These are phyloP conservation scores for Caracal caracal DNA, from an alignment of 2,113 vertebrate species.

Conservation along the genomic window DNA sequence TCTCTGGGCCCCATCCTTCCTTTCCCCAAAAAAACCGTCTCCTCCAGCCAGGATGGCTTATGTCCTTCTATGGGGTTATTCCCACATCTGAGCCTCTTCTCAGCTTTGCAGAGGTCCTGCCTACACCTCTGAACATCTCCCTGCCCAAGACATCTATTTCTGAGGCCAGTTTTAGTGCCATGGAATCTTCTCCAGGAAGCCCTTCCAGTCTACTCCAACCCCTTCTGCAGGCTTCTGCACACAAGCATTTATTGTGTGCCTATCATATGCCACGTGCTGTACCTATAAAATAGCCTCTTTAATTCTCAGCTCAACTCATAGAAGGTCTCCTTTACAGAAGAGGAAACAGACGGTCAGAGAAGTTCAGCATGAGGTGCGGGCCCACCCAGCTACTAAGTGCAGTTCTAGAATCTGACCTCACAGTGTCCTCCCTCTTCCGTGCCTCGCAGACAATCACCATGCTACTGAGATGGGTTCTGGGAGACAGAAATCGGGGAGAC, in stretches of 20 bases:
- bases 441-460: neutral
- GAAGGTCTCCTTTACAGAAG: neutral
- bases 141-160: neutral
- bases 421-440: neutral
- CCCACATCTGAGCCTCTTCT: neutral
- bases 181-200: neutral
- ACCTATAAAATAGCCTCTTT: neutral
- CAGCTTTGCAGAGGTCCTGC: neutral
- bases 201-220: neutral
- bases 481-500: neutral
- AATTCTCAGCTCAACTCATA: neutral
- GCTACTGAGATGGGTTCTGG: neutral
- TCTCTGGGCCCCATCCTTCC: neutral
- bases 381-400: neutral
- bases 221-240: neutral
- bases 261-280: neutral
- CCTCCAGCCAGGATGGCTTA: neutral
- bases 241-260: neutral
- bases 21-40: fast-evolving
- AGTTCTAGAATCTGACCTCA: neutral
- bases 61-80: neutral
- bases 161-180: neutral
- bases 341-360: neutral
- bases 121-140: neutral
- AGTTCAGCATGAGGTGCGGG: neutral